Base-by-base conservation (phyloP, 1,140 invertebrate genomes). In the Bombus huntii region DNA sequence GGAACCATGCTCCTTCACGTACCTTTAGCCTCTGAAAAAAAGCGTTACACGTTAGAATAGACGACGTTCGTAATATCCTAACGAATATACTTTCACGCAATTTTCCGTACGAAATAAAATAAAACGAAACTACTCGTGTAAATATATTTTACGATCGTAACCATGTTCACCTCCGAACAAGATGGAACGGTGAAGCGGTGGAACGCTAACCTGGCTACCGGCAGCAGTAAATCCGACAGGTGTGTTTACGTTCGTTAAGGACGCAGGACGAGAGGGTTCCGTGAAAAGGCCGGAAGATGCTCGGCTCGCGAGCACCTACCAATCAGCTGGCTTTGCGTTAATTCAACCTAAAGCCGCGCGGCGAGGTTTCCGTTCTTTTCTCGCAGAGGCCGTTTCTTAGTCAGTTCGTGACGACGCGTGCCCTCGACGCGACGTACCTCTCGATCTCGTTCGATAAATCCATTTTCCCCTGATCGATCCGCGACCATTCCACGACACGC, bases 391-490 rank as follows among this genome's bases (percentile, higher is more conserved):
- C 75, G 87, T 74, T 77, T 59, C 74, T 73, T 53, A 90, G 90
- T 90, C 89, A 93, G 93, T 93, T 92, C 91, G 88, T 92, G 90
- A 89, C 83, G 88, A 93, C 91, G 87, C 89, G 85, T 84, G 87
- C 86, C 84, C 83, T 90, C 83, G 76, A 89, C 91, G 81, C 88
- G 87, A 89, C 88, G 89, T 72, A 72, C 65, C 73, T 88, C 82
- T 83, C 76, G 72, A 80, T 71, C 83, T 74, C 66, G 86, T 87
- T 87, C 81, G 81, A 75, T 73, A 76, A 75, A 87, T 53, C 68
- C 65, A 76, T 77, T 4, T 81, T 71, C 4, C 3, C 1, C 2
- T 6, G 25, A 34, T 66, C n/a, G 6, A 47, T 78, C 22, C 3
- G 1, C 4, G 4, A n/a, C 3, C 9, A 13, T 62, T 13, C 12